phyloP scores from a whole-genome alignment of 1,140 invertebrate species.

The Drosophila takahashii region DNA sequence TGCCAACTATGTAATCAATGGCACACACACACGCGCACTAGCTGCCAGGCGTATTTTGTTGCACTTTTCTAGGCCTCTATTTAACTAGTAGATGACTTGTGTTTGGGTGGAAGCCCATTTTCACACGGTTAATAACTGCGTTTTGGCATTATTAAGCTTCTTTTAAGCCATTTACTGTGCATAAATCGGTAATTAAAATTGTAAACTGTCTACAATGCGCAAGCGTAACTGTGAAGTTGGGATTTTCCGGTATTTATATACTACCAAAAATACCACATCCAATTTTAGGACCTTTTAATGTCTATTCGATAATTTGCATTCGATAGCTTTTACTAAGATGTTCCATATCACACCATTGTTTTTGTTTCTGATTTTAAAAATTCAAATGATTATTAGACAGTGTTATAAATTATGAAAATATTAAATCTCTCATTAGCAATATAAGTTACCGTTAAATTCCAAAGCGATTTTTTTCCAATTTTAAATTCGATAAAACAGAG shows the following conservation, averaged over 20 bases:
- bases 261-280: too few relatives aligned
- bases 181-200: constrained; percentile 10
- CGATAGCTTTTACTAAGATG: too few relatives aligned
- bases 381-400: too few relatives aligned
- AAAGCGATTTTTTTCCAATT: too few relatives aligned
- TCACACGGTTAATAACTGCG: constrained; percentile 12
- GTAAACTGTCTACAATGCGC: constrained; percentile 24
- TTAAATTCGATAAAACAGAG: background rate
- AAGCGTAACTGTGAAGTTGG: constrained; percentile 33
- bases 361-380: too few relatives aligned
- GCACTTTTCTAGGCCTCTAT: constrained; percentile 11
- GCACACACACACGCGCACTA: constrained; percentile 46
- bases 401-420: too few relatives aligned
- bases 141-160: background rate
- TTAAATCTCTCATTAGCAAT: too few relatives aligned
- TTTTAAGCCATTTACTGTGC: background rate
- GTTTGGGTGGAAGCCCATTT: background rate
- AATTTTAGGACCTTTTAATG: too few relatives aligned
- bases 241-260: too few relatives aligned
- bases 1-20: constrained; percentile 48
- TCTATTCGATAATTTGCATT: background rate
- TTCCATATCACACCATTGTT: too few relatives aligned
- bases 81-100: too few relatives aligned
- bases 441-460: too few relatives aligned
- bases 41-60: constrained; percentile 53